Conservation (phyloP, 2,888 invertebrate genomes). For the Ceraclea dissimilis region DNA sequence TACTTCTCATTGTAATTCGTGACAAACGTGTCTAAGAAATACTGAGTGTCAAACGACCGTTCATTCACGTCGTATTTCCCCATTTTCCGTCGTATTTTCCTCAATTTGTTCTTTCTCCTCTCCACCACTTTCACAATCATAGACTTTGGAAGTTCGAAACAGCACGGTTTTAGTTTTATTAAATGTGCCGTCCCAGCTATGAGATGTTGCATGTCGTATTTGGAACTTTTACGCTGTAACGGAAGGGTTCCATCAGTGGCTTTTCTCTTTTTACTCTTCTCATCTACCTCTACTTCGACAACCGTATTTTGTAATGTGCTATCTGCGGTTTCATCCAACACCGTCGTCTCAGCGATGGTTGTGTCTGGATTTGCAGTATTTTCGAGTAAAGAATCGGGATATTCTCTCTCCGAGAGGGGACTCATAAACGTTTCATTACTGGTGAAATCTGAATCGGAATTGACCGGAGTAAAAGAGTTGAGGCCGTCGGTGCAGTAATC, state of each 20-base stretch:
- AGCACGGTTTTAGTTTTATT: conserved; percentile 3
- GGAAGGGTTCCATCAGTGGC: conserved; percentile 4
- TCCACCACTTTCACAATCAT: conserved; percentile 11
- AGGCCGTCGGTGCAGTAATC: conserved; percentile 10
- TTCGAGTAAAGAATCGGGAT: conserved; percentile 1
- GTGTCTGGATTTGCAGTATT: not conserved
- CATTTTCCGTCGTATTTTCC: conserved; percentile 11
- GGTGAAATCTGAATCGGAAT: not conserved
- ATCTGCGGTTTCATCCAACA: not conserved
- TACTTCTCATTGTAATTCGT: conserved; percentile 1
- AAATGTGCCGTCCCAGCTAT: conserved; percentile 10
- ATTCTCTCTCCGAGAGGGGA: conserved; percentile 9
- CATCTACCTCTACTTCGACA: not conserved
- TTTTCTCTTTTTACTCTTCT: conserved; percentile 18
- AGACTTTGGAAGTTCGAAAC: conserved; percentile 13
- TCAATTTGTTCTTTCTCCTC: conserved; percentile 12
- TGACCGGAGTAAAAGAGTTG: conserved; percentile 2
- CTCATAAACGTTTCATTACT: conserved; percentile 1
- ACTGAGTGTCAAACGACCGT: conserved; percentile 9
- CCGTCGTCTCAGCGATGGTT: not conserved
- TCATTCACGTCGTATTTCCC: conserved; percentile 3
- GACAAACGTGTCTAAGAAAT: conserved; percentile 15
- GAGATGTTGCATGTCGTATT: conserved; percentile 13
- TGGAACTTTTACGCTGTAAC: conserved; percentile 14
- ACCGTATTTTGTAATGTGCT: not conserved